Base-by-base conservation (phyloP, 2,888 invertebrate species). In the Dasypogon diadema region DNA sequence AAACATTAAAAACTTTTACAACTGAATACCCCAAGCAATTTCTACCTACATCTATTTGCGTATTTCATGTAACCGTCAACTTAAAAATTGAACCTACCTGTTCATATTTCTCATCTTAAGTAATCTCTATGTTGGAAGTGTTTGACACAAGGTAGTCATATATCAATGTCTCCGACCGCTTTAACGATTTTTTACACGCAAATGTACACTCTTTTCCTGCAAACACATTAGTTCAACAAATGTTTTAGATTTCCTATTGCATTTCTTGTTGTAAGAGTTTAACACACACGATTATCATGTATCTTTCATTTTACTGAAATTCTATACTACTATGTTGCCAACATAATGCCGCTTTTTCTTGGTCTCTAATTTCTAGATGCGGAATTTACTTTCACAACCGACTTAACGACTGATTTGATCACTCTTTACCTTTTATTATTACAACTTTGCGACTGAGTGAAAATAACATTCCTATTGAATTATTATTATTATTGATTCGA, bases 401-500 rank as follows among this genome's bases (percentile, higher is more conserved):
- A 48, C 10, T 51, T 70, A 26, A 18, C 24, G 26, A 70, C 51
- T 54, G 48, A 70, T 26, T 51, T 70, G 68, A 70, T 51, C 22
- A 24, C 10, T 21, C 24, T 24, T 18, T 6, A 24, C 21, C 22
- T 21, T 55, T 21, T 5, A 55, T 18, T 6, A n/a, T 51, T 2
- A 8, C 14, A 12, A 2, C 51, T 30, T 30, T 30, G 30, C 8
- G 30, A 5, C 8, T 30, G 8, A 30, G 8, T 30, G 30, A 30
- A 5, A 30, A 30, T n/a, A n/a, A n/a, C n/a, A n/a, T n/a, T n/a
- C n/a, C n/a, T n/a, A n/a, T n/a, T n/a, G n/a, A n/a, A n/a, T n/a
- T n/a, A n/a, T n/a, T n/a, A n/a, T n/a, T n/a, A n/a, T n/a, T n/a
- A n/a, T n/a, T n/a, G n/a, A n/a, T n/a, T n/a, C n/a, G n/a, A n/a